Conservation (phyloP, 2,888 invertebrate species). For the Lasioglossum vierecki region DNA sequence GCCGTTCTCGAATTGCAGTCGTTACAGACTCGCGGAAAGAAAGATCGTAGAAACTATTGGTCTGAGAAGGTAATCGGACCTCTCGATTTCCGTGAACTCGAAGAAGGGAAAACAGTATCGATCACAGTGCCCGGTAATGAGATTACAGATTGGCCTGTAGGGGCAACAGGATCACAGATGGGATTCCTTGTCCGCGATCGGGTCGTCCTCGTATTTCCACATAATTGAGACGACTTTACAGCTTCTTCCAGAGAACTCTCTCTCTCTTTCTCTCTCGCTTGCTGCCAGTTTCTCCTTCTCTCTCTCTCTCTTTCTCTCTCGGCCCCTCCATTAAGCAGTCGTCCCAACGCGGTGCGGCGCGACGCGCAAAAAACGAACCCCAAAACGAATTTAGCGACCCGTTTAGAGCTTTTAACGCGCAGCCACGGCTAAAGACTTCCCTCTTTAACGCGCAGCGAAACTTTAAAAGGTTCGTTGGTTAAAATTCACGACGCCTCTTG, state of each 20-base stretch:
- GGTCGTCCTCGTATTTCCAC: slow-evolving; percentile 28
- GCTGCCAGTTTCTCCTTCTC: neutral
- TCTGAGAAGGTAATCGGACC: neutral
- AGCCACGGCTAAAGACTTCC: neutral
- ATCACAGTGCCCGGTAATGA: slow-evolving; percentile 12
- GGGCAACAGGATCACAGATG: slow-evolving; percentile 17
- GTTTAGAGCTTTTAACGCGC: slow-evolving; percentile 31
- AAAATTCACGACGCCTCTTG: slow-evolving; percentile 52
- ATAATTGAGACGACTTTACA: slow-evolving; percentile 32
- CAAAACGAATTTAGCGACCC: slow-evolving; percentile 45
- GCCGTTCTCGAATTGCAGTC: neutral
- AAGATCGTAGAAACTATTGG: neutral
- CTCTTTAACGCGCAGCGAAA: slow-evolving; percentile 36
- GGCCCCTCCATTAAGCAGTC: slow-evolving; percentile 46
- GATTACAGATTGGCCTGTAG: slow-evolving; percentile 18
- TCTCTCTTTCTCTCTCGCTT: neutral
- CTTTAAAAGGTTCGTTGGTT: slow-evolving; percentile 40
- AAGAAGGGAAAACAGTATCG: slow-evolving; percentile 7
- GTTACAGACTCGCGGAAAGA: neutral
- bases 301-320: neutral
- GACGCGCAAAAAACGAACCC: slow-evolving; percentile 21
- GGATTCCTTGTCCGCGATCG: slow-evolving; percentile 16
- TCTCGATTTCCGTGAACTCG: neutral
- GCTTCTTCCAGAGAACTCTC: neutral
- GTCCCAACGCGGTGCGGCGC: slow-evolving; percentile 17